Conservation (phyloP, 53 echinoderm and acorn worm species). For the Holothuria leucospilota region DNA sequence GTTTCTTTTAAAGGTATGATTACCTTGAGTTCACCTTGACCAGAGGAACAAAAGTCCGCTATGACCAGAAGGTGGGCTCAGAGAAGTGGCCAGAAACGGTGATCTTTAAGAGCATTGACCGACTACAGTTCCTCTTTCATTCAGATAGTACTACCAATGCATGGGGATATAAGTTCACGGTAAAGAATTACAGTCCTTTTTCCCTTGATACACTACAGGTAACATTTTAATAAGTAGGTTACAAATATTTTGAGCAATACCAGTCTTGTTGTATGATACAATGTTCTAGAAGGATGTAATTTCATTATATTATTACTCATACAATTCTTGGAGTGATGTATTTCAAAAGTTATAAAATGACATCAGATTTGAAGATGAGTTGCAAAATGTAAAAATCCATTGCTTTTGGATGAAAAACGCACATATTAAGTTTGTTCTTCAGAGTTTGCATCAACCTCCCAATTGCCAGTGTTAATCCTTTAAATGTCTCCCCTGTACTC, state of each 20-base stretch:
- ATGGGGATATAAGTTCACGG: slow-evolving; percentile 98
- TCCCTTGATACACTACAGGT: not conserved
- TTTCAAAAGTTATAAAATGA: too few relatives aligned
- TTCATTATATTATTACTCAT: too few relatives aligned
- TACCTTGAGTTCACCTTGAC: slow-evolving; percentile 96
- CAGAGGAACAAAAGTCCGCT: slow-evolving; percentile 83
- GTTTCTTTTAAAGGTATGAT: slow-evolving; percentile 71
- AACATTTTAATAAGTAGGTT: not conserved
- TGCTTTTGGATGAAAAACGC: too few relatives aligned
- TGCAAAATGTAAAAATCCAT: too few relatives aligned
- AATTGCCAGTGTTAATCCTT: too few relatives aligned
- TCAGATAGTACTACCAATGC: slow-evolving; percentile 96
- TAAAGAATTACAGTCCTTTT: slow-evolving; percentile 53
- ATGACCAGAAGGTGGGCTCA: slow-evolving; percentile 91
- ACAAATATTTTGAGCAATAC: not conserved
- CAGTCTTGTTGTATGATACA: not conserved
- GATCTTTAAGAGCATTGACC: slow-evolving; percentile 83
- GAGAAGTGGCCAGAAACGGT: slow-evolving; percentile 90
- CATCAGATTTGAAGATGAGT: too few relatives aligned
- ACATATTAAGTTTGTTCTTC: too few relatives aligned
- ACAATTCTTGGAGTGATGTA: too few relatives aligned
- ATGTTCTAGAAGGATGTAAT: too few relatives aligned
- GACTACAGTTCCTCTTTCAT: slow-evolving; percentile 96
- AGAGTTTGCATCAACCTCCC: too few relatives aligned
- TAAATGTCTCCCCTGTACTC: too few relatives aligned